These are phyloP conservation scores for Puntigrus tetrazona DNA, from an alignment of 2,113 vertebrate genomes.

Conservation along the genomic window DNA sequence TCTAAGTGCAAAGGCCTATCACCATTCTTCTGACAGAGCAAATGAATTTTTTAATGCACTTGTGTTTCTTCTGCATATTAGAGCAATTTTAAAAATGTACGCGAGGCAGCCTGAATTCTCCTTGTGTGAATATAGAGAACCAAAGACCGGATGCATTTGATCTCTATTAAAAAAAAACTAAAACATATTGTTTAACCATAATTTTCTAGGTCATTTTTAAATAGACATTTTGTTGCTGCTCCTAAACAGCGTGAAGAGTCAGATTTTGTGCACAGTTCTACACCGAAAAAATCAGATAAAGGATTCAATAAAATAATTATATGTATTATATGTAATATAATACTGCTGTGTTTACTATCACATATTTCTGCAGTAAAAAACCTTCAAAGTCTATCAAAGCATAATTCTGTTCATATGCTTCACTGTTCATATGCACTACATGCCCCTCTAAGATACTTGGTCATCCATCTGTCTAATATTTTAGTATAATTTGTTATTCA, in stretches of 20 bases:
- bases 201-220: neutral
- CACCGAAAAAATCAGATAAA: neutral
- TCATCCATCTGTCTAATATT: neutral
- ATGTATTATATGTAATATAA: neutral
- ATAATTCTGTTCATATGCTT: neutral
- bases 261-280: neutral
- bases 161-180: neutral
- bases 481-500: neutral
- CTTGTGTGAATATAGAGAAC: constrained; percentile 55
- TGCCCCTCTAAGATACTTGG: neutral
- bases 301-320: neutral
- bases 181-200: neutral
- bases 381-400: too few relatives aligned
- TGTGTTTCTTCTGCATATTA: constrained; percentile 58
- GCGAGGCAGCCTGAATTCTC: constrained; percentile 48
- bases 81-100: constrained; percentile 51
- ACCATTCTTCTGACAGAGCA: constrained; percentile 54
- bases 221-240: neutral
- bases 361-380: constrained; percentile 9
- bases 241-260: too few relatives aligned
- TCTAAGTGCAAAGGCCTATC: constrained; percentile 19
- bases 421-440: neutral
- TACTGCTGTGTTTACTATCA: neutral
- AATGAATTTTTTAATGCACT: constrained; percentile 69
- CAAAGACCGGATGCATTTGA: constrained; percentile 26